These are phyloP conservation scores for Graptemys geographica DNA, from an alignment of 2,797 vertebrate species.

Conservation along the genomic window DNA sequence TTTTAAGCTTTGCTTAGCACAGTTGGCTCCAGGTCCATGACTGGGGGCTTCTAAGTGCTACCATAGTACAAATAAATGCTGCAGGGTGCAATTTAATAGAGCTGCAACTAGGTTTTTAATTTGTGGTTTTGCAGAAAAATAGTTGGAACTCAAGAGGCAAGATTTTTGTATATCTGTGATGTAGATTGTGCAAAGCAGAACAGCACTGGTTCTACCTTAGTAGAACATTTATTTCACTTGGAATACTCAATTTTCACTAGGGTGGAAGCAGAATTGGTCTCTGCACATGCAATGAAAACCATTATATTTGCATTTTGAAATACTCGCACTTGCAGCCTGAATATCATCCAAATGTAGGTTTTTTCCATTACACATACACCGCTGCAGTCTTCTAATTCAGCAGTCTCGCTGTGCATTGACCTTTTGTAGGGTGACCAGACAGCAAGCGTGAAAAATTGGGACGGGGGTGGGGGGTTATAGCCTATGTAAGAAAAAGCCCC, in stretches of 20 bases:
- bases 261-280: background rate
- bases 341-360: background rate
- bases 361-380: background rate
- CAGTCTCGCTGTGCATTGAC: background rate
- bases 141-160: background rate
- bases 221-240: background rate
- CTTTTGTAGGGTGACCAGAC: background rate
- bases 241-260: background rate
- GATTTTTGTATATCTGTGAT: background rate
- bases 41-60: background rate
- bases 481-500: too few relatives aligned
- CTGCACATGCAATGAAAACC: background rate
- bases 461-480: too few relatives aligned
- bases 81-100: background rate
- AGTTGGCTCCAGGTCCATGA: accelerated
- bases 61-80: background rate
- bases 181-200: accelerated
- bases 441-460: too few relatives aligned
- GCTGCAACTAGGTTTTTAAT: background rate
- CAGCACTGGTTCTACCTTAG: accelerated
- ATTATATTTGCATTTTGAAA: background rate
- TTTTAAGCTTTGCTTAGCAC: accelerated
- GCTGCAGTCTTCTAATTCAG: background rate
- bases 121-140: background rate
- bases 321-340: background rate